Base-by-base conservation (phyloP, 2,888 invertebrate genomes). In the Tetanocera ferruginea region DNA sequence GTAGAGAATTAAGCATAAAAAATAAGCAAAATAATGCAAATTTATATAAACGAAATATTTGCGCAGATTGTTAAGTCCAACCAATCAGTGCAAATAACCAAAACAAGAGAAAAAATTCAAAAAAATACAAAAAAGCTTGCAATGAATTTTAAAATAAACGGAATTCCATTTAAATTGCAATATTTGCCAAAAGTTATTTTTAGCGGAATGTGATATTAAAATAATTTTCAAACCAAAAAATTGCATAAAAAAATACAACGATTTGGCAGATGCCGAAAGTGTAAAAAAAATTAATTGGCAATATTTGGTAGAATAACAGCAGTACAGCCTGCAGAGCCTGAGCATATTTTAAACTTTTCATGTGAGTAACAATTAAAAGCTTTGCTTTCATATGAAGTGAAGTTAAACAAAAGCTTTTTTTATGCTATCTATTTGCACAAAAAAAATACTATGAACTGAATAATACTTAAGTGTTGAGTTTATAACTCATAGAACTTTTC, bases 21-120 rank as follows among this genome's bases (percentile, higher is more conserved):
- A 57, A 64, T 11, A 64, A 6, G 31, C 14, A n/a, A 64, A 64
- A 64, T 64, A 64, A 64, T 64, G 31, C 31, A 64, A 31, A 34
- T 64, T 64, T 64, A 64, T 28, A 64, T 64, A 64, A 64, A 64
- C 64, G 31, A 64, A 64, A 64, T 64, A 31, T 64, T 64, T 64
- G 28, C 31, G 64, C 31, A 64, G 34, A 31, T 64, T 64, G 64
- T 31, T 31, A 28, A 64, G 64, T 31, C n/a, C 31, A 28, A n/a
- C 64, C 64, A 34, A 64, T 64, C 64, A 64, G 64, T 31, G n/a
- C 64, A 31, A 19, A 52, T 52, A 52, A 14, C n/a, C 60, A 60
- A 25, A 28, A 28, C 9, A 8, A 60, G 6, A 19, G 5, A 60
- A 19, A 60, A 60, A 5, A 60, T 19, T 60, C 1, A 8, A 25